phyloP scores from a whole-genome alignment of 2,113 vertebrate species.

The Peromyscus leucopus region DNA sequence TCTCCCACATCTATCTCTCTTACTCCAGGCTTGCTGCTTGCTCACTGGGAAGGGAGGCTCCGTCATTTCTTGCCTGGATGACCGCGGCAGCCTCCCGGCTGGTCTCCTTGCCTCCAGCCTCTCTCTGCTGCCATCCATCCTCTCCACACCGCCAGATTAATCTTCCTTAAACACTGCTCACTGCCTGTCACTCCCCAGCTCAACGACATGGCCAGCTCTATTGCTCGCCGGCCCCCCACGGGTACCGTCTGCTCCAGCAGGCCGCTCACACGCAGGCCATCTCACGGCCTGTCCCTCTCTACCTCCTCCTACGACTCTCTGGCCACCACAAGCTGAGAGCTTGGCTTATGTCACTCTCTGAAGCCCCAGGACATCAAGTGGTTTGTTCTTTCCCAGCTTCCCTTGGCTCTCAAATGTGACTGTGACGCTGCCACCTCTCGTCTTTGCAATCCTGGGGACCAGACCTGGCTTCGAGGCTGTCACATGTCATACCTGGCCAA shows the following conservation, averaged over 20 bases:
- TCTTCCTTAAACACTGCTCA: slow-evolving; percentile 78
- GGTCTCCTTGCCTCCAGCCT: slow-evolving; percentile 81
- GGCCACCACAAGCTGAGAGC: not conserved
- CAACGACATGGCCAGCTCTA: slow-evolving; percentile 44
- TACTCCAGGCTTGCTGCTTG: not conserved
- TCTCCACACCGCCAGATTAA: slow-evolving; percentile 74
- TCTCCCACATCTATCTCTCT: slow-evolving; percentile 65
- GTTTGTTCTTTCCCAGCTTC: not conserved
- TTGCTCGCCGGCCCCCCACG: slow-evolving; percentile 1
- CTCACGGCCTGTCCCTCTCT: not conserved
- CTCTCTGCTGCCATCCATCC: slow-evolving; percentile 70
- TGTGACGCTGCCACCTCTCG: not conserved
- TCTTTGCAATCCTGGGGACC: not conserved
- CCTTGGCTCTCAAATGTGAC: not conserved
- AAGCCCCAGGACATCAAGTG: not conserved
- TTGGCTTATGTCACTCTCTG: not conserved
- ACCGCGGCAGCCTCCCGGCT: slow-evolving; percentile 63
- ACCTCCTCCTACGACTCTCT: not conserved
- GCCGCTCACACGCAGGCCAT: not conserved
- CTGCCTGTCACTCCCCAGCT: slow-evolving; percentile 72
- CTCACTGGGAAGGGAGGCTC: not conserved
- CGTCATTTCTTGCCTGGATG: slow-evolving; percentile 77
- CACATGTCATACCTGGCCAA: not conserved
- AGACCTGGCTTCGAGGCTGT: not conserved
- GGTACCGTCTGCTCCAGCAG: slow-evolving; percentile 61